Evolutionary conservation across 2,113 vertebrate species (phyloP).

Genomic region (Nycticryphes semicollaris): DNA sequence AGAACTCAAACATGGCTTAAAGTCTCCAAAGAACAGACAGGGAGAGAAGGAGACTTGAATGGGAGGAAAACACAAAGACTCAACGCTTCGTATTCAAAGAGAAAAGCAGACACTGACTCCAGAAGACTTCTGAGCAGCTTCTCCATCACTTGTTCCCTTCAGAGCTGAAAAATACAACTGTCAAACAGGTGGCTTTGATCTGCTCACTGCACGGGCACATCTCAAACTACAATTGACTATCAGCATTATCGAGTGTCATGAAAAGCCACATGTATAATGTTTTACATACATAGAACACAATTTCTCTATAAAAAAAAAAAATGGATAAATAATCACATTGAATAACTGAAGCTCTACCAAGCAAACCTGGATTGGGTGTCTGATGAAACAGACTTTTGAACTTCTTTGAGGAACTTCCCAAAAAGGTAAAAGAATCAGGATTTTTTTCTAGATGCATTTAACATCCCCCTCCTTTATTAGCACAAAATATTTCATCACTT

Average conservation of each 20-base stretch:
- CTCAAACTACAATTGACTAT: not conserved
- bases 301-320: too few relatives aligned
- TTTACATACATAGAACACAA: not conserved
- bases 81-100: not conserved
- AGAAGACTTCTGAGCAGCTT: not conserved
- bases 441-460: not conserved
- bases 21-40: not conserved
- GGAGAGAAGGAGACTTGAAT: not conserved
- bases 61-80: not conserved
- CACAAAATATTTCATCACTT: not conserved
- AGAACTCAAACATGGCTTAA: not conserved
- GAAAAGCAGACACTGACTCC: not conserved
- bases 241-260: not conserved
- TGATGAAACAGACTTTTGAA: not conserved
- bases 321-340: not conserved
- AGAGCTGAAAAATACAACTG: not conserved
- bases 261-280: not conserved
- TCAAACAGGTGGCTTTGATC: slow-evolving; percentile 8
- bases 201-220: not conserved
- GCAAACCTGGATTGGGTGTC: not conserved
- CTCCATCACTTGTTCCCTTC: not conserved
- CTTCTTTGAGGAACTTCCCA: not conserved
- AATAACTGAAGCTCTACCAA: not conserved
- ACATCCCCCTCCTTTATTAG: not conserved
- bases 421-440: not conserved